Conservation (phyloP, 2,797 vertebrate species). For the Semotilus atromaculatus region DNA sequence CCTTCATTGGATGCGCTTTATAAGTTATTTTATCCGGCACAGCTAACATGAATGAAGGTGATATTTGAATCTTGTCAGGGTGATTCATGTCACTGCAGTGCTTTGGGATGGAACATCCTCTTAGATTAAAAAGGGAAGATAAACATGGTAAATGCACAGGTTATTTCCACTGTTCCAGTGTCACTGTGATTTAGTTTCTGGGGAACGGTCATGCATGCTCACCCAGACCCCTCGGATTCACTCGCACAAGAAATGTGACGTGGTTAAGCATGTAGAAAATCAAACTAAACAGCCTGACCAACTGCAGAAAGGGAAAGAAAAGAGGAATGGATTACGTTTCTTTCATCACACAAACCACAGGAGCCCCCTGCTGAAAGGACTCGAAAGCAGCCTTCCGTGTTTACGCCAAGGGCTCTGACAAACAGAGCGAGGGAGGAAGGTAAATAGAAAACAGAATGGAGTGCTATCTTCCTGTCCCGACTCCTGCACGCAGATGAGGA, state of each 20-base stretch:
- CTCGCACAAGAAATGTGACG: conserved; percentile 62
- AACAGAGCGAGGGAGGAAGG: conserved; percentile 55
- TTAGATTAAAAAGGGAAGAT: conserved; percentile 3
- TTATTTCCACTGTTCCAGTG: conserved; percentile 30
- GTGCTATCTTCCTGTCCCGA: conserved; percentile 41
- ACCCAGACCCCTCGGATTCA: conserved; percentile 63
- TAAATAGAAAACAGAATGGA: conserved; percentile 59
- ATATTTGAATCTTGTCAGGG: conserved; percentile 38
- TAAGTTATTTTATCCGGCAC: conserved; percentile 44
- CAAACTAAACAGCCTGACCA: conserved; percentile 67
- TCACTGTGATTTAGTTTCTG: conserved; percentile 36
- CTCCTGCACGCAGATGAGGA: conserved; percentile 35
- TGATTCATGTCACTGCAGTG: conserved; percentile 34
- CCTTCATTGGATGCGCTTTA: conserved; percentile 38
- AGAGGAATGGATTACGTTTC: conserved; percentile 38
- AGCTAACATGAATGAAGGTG: conserved; percentile 31
- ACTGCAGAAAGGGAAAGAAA: conserved; percentile 52
- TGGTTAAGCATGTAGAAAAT: conserved; percentile 70
- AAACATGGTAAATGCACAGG: conserved; percentile 28
- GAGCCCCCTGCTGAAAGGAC: conserved; percentile 56
- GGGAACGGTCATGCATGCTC: conserved; percentile 63
- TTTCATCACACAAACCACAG: conserved; percentile 58
- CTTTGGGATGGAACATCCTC: conserved; percentile 16
- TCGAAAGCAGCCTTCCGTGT: conserved; percentile 72
- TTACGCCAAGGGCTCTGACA: conserved; percentile 73